Conservation (phyloP, 2,797 vertebrate species). For the Arrhamphus sclerolepis region DNA sequence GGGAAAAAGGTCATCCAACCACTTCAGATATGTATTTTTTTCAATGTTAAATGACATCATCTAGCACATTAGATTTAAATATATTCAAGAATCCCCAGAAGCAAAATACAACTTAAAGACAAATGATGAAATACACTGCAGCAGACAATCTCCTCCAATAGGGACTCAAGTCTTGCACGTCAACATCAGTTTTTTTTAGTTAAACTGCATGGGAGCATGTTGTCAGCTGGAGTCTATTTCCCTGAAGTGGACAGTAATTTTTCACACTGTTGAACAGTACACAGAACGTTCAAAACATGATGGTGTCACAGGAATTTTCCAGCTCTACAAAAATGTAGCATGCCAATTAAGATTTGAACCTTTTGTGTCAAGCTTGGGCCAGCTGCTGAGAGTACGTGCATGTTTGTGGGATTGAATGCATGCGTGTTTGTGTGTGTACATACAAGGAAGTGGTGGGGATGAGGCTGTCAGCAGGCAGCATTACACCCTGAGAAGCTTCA, state of each 20-base stretch:
- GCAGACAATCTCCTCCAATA: background rate
- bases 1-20: too few relatives aligned
- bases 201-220: background rate
- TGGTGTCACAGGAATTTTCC: conserved; percentile 56
- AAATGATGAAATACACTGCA: background rate
- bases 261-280: conserved; percentile 18
- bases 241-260: conserved; percentile 3
- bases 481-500: conserved; percentile 61
- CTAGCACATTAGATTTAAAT: too few relatives aligned
- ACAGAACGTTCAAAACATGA: conserved; percentile 42
- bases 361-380: conserved; percentile 59
- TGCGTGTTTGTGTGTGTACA: conserved; percentile 31
- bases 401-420: conserved; percentile 16
- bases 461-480: conserved; percentile 72
- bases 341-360: conserved; percentile 62
- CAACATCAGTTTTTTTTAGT: background rate
- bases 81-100: too few relatives aligned
- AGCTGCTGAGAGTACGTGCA: conserved; percentile 50
- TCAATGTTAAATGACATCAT: too few relatives aligned
- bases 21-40: too few relatives aligned
- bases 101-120: too few relatives aligned
- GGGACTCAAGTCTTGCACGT: background rate
- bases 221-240: conserved; percentile 1
- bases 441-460: conserved; percentile 64
- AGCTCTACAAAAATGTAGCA: conserved; percentile 51